Conservation (phyloP, 2,113 vertebrate species). For the Pseudorhombus dupliciocellatus region DNA sequence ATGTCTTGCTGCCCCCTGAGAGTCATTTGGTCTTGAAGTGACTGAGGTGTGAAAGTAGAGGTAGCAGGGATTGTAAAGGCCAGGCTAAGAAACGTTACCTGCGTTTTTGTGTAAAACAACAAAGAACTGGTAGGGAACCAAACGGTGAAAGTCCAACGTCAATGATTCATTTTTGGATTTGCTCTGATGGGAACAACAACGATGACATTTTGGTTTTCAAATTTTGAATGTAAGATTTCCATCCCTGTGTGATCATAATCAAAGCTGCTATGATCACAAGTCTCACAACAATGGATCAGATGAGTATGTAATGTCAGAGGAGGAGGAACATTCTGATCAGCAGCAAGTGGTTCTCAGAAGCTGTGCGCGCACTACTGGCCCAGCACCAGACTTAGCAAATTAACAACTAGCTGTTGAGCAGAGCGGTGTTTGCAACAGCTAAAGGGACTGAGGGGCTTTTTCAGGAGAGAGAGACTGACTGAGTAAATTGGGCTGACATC, state of each 20-base stretch:
- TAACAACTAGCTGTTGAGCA: neutral
- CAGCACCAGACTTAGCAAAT: neutral
- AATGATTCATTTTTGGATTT: no score
- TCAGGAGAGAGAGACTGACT: neutral
- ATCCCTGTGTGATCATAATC: neutral
- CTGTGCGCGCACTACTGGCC: neutral
- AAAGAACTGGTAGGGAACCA: neutral
- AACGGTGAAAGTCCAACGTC: no score
- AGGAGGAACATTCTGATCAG: neutral
- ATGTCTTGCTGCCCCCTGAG: constrained; percentile 14
- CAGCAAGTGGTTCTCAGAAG: neutral
- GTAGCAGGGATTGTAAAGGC: constrained; percentile 12
- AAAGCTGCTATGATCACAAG: neutral
- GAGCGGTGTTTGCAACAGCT: neutral
- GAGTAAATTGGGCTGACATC: neutral
- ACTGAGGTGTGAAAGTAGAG: neutral
- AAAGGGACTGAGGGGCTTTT: no score
- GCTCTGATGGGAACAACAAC: no score
- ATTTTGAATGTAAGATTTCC: no score
- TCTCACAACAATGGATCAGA: neutral
- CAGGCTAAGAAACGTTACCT: neutral
- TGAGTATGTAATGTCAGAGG: no score
- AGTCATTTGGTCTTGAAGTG: constrained; percentile 11
- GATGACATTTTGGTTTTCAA: no score
- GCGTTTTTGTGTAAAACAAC: neutral